These are phyloP conservation scores for Cyanistes caeruleus DNA, from an alignment of 2,113 vertebrate species.

Conservation along the genomic window DNA sequence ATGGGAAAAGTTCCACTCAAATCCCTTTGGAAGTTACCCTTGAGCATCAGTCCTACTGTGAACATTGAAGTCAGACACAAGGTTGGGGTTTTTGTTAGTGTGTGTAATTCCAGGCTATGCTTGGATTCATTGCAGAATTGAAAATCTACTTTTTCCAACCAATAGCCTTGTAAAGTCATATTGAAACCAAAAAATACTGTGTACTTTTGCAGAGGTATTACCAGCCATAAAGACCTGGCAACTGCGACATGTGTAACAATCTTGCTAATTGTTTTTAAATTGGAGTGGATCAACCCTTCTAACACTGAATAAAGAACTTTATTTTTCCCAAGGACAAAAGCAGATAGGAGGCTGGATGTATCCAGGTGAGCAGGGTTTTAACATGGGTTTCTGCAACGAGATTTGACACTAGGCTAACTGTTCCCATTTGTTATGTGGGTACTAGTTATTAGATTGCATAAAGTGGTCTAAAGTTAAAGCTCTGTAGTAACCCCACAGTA, in stretches of 20 bases:
- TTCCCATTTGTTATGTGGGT: background rate
- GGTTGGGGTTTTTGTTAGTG: background rate
- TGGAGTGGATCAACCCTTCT: constrained; percentile 1
- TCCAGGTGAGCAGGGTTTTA: background rate
- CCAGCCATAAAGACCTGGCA: constrained; percentile 50
- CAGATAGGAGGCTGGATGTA: background rate
- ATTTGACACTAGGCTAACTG: background rate
- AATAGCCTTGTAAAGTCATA: background rate
- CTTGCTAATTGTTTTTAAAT: constrained; percentile 47
- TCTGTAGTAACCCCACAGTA: background rate
- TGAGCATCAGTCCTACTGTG: background rate
- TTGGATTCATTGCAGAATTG: background rate
- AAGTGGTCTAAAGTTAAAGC: background rate
- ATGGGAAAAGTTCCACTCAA: background rate
- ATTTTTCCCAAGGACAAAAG: background rate
- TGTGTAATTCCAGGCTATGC: background rate
- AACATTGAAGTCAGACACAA: background rate
- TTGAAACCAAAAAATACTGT: constrained; percentile 28
- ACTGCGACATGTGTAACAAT: background rate
- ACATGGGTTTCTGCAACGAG: background rate
- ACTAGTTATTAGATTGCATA: background rate
- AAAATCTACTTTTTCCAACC: constrained; percentile 1
- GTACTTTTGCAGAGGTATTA: constrained; percentile 36
- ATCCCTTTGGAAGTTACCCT: background rate
- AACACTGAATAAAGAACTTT: constrained; percentile 5